These are phyloP conservation scores for Malacosoma neustria DNA, from an alignment of 2,888 invertebrate genomes.

Conservation along the genomic window DNA sequence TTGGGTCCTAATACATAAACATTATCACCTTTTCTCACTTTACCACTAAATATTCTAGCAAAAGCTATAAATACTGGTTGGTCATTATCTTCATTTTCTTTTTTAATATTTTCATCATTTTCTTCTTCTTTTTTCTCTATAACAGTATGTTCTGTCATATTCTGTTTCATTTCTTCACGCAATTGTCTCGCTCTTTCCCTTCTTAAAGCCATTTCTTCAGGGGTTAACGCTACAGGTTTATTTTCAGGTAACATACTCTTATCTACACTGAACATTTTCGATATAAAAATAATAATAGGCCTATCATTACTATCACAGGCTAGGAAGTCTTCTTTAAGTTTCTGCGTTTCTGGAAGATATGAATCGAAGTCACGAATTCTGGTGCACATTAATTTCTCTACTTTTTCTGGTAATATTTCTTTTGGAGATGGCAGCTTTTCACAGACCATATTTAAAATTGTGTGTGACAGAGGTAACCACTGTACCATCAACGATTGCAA, in stretches of 20 bases:
- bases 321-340: constrained; percentile 80
- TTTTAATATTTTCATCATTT: constrained; percentile 46
- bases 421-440: constrained; percentile 88
- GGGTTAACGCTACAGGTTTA: constrained; percentile 83
- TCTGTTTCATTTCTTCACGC: constrained; percentile 74
- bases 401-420: constrained; percentile 82
- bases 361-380: constrained; percentile 79
- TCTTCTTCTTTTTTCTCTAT: constrained; percentile 26
- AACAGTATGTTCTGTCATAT: constrained; percentile 19
- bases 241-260: constrained; percentile 84
- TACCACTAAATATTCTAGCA: constrained; percentile 94
- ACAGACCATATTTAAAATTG: constrained; percentile 89
- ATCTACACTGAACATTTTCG: constrained; percentile 93
- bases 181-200: constrained; percentile 79
- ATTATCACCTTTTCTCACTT: constrained; percentile 81
- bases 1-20: constrained; percentile 91
- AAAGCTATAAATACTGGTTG: constrained; percentile 89
- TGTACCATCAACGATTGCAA: constrained; percentile 88
- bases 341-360: constrained; percentile 80
- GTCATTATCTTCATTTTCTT: constrained; percentile 49
- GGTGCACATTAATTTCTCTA: constrained; percentile 88
- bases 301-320: constrained; percentile 78
- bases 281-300: constrained; percentile 85
- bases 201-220: constrained; percentile 81
- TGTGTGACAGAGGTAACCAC: constrained; percentile 91